Conservation (phyloP, 2,113 vertebrate genomes). For the Dolichotis patagonum region DNA sequence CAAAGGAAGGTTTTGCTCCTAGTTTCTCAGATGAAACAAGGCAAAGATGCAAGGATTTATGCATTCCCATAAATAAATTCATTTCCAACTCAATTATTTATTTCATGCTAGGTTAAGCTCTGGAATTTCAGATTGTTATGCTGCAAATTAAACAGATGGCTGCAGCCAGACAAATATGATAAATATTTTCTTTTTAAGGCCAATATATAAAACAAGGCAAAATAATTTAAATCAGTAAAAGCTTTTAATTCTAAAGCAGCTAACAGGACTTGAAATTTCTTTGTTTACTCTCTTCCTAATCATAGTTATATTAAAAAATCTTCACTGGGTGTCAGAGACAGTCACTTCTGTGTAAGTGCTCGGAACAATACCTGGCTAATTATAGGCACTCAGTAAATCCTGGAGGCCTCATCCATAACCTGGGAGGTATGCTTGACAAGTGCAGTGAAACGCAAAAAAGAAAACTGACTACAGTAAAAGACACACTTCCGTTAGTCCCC, state of each 20-base stretch:
- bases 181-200: not conserved
- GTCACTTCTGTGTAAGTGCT: not conserved
- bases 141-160: slow-evolving; percentile 20
- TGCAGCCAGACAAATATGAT: not conserved
- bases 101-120: slow-evolving; percentile 15
- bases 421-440: not conserved
- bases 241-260: not conserved
- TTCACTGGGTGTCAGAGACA: not conserved
- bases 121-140: not conserved
- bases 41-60: not conserved
- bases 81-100: slow-evolving; percentile 11
- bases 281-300: not conserved
- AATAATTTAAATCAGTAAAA: not conserved
- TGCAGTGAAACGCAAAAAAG: not conserved
- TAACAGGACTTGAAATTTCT: not conserved
- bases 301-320: not conserved
- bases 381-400: not conserved
- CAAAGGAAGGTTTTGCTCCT: slow-evolving; percentile 24
- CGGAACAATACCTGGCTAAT: not conserved
- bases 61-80: not conserved
- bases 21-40: slow-evolving; percentile 2
- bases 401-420: not conserved
- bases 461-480: not conserved
- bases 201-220: not conserved
- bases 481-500: not conserved